phyloP scores from a whole-genome alignment of 2,113 vertebrate species.

The Chamaetylas fuelleborni region DNA sequence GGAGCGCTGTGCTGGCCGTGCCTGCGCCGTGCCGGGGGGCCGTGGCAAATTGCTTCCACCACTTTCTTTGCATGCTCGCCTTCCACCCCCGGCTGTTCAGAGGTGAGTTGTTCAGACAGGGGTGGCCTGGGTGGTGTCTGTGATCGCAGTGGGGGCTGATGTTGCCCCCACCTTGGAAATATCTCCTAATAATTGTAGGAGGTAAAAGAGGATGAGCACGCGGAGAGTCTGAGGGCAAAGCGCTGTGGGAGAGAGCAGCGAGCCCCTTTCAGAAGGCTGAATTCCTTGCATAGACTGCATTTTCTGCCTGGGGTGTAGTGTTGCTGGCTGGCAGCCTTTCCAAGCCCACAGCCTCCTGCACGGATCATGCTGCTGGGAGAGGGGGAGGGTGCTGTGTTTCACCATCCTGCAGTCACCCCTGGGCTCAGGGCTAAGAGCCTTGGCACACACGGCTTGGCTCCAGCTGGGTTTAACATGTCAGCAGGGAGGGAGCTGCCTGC shows the following conservation, averaged over 20 bases:
- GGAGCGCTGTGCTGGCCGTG: neutral
- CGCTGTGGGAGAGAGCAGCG: constrained; percentile 27
- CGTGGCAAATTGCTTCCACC: neutral
- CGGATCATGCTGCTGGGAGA: neutral
- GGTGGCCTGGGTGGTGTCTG: accelerated
- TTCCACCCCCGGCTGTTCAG: accelerated
- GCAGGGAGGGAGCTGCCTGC: neutral
- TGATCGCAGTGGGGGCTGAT: neutral
- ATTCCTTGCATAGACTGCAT: constrained; percentile 57
- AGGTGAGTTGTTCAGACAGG: neutral
- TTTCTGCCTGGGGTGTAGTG: constrained; percentile 66
- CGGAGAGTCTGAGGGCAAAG: neutral
- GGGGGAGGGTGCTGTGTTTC: constrained; percentile 20
- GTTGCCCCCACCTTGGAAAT: neutral
- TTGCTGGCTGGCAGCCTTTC: constrained; percentile 56
- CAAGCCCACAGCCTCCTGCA: constrained; percentile 21
- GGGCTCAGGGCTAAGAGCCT: neutral
- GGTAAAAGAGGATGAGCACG: neutral
- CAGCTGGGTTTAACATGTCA: constrained; percentile 18
- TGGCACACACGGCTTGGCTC: neutral
- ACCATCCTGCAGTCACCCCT: neutral
- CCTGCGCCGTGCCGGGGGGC: accelerated
- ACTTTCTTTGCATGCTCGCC: neutral
- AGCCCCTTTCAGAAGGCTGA: constrained; percentile 21
- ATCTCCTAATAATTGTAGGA: neutral